A percentile compares a stretch with the other conserved stretches of the same genome.
phyloP scores from a whole-genome alignment of 2,113 vertebrate genomes.

The Sprattus sprattus region DNA sequence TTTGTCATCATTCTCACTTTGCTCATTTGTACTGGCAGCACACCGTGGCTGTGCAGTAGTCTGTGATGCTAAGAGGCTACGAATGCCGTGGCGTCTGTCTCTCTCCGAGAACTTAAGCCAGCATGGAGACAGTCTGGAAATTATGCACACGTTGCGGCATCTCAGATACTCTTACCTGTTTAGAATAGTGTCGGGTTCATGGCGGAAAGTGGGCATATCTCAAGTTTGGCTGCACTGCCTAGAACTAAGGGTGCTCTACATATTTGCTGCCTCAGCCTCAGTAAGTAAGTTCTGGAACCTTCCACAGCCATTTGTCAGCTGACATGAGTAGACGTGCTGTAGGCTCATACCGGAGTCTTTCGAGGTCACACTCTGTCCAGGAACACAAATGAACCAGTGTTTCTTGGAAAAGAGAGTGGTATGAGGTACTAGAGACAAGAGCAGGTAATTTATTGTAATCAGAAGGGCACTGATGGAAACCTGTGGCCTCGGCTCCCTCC shows the following conservation, averaged over 20 bases:
- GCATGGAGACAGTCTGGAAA: background rate
- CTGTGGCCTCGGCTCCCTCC: slow-evolving; percentile 29
- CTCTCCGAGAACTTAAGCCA: background rate
- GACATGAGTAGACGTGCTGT: background rate
- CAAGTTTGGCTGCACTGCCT: background rate
- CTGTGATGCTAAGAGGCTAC: background rate
- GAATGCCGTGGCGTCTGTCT: background rate
- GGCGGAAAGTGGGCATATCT: slow-evolving; percentile 1
- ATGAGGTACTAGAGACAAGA: slow-evolving; percentile 11
- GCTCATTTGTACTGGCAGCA: background rate
- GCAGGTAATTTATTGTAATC: slow-evolving; percentile 40
- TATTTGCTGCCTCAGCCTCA: background rate
- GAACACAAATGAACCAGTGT: slow-evolving; percentile 17
- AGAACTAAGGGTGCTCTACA: background rate
- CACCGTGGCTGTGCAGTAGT: background rate
- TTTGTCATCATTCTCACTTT: background rate
- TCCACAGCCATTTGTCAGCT: background rate
- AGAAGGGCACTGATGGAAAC: slow-evolving; percentile 25
- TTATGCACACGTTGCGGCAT: background rate
- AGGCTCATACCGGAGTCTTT: background rate
- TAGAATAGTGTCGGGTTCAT: slow-evolving; percentile 7
- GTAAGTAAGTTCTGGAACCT: background rate
- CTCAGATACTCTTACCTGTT: slow-evolving; percentile 12
- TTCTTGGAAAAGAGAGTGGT: slow-evolving; percentile 9
- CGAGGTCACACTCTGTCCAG: slow-evolving; percentile 14